Conservation (phyloP, 2,888 invertebrate genomes). For the Blomia tropicalis region DNA sequence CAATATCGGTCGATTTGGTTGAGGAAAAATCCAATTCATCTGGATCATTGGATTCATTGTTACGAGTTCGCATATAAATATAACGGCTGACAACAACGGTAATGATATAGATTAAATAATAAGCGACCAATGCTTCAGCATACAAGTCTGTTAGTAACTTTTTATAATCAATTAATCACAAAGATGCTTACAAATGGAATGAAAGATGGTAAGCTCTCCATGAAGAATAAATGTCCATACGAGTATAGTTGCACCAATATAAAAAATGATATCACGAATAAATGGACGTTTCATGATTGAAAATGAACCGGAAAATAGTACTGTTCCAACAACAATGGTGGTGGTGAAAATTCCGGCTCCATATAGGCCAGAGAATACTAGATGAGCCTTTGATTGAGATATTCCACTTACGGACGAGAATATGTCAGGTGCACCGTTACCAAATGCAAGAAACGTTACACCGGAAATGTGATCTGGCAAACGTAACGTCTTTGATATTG, state of each 20-base stretch:
- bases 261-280: slow-evolving; percentile 42
- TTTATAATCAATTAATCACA: slow-evolving; percentile 16
- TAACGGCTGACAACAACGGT: slow-evolving; percentile 16
- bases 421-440: slow-evolving; percentile 53
- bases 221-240: slow-evolving; percentile 40
- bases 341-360: slow-evolving; percentile 48
- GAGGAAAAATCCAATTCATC: neutral
- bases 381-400: slow-evolving; percentile 33
- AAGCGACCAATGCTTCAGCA: slow-evolving; percentile 15
- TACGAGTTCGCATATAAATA: slow-evolving; percentile 12
- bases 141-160: neutral
- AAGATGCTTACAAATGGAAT: slow-evolving; percentile 38
- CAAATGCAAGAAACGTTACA: slow-evolving; percentile 52
- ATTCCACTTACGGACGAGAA: slow-evolving; percentile 46
- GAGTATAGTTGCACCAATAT: slow-evolving; percentile 40
- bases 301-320: slow-evolving; percentile 45
- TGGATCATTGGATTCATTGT: neutral
- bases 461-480: slow-evolving; percentile 46
- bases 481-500: slow-evolving; percentile 38
- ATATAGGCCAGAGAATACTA: slow-evolving; percentile 37
- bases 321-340: slow-evolving; percentile 44
- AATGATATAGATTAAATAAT: slow-evolving; percentile 26
- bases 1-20: slow-evolving; percentile 31
- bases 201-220: slow-evolving; percentile 39
- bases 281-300: slow-evolving; percentile 40